Evolutionary conservation across 2,888 invertebrate species (phyloP).

Genomic region (Melolontha melolontha): DNA sequence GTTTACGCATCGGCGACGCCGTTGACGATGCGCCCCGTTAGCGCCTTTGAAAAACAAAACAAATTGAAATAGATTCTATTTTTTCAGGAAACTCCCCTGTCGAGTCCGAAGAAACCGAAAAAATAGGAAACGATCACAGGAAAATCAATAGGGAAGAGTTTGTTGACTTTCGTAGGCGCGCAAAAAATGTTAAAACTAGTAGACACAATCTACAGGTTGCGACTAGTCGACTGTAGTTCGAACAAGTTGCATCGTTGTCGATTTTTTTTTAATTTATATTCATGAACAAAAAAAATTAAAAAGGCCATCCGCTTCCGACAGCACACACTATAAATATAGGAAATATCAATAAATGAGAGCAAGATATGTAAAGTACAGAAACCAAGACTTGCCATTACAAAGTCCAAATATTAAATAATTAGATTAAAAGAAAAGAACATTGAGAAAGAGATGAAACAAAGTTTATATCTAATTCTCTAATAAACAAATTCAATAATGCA

Average conservation of each 20-base stretch:
- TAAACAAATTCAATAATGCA: too few relatives aligned
- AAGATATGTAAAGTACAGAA: too few relatives aligned
- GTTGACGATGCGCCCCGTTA: neutral
- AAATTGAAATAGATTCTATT: slow-evolving; percentile 43
- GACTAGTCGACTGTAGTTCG: neutral
- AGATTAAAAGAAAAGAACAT: too few relatives aligned
- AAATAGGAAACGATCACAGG: slow-evolving; percentile 45
- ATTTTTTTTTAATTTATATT: slow-evolving; percentile 4
- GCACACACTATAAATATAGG: too few relatives aligned
- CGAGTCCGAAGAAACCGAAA: slow-evolving; percentile 55
- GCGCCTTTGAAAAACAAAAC: slow-evolving; percentile 8
- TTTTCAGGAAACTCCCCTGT: slow-evolving; percentile 54
- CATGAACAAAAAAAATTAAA: neutral
- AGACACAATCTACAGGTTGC: neutral
- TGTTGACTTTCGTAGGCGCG: neutral
- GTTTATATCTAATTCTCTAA: too few relatives aligned
- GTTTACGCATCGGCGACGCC: neutral
- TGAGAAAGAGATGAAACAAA: too few relatives aligned
- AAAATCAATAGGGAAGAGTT: neutral
- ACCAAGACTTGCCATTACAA: too few relatives aligned
- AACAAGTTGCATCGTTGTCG: slow-evolving; percentile 27
- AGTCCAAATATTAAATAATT: too few relatives aligned
- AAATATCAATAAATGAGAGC: too few relatives aligned
- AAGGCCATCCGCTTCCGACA: too few relatives aligned
- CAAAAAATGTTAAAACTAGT: neutral